phyloP scores from a whole-genome alignment of 2,888 invertebrate species.

The Leptopilina syphax region DNA sequence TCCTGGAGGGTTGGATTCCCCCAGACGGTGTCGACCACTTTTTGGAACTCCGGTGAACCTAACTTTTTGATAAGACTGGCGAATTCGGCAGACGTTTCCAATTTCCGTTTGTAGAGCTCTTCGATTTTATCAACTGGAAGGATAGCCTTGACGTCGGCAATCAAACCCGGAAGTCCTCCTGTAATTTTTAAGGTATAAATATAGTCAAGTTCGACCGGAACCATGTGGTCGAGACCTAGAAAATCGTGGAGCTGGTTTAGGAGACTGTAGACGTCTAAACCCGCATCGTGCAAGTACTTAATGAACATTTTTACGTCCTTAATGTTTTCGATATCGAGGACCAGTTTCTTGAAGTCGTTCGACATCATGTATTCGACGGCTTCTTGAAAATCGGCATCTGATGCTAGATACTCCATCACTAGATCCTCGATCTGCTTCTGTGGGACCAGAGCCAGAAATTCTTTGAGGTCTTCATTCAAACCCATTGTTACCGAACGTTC shows the following conservation, averaged over 20 bases:
- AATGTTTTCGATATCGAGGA: constrained; percentile 60
- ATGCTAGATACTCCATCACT: constrained; percentile 58
- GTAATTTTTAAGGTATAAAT: constrained; percentile 42
- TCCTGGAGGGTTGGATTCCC: constrained; percentile 45
- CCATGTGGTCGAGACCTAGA: constrained; percentile 45
- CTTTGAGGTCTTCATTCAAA: constrained; percentile 62
- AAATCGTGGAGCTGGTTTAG: constrained; percentile 56
- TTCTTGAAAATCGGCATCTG: constrained; percentile 64
- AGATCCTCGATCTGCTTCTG: background rate
- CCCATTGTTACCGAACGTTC: constrained; percentile 40
- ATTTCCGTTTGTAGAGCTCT: constrained; percentile 64
- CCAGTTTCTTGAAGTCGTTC: constrained; percentile 59
- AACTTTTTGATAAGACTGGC: constrained; percentile 59
- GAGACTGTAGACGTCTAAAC: constrained; percentile 52
- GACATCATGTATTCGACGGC: constrained; percentile 58
- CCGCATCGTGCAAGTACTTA: constrained; percentile 59
- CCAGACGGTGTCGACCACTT: constrained; percentile 54
- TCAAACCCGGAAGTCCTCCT: constrained; percentile 63
- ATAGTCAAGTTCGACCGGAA: background rate
- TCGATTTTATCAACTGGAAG: constrained; percentile 65
- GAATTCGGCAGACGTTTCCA: constrained; percentile 64
- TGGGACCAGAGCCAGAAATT: constrained; percentile 58
- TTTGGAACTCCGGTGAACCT: constrained; percentile 57
- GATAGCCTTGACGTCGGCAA: constrained; percentile 58
- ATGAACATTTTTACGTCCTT: constrained; percentile 62